phyloP scores from a whole-genome alignment of 2,113 vertebrate genomes.

The Cyanoderma ruficeps region DNA sequence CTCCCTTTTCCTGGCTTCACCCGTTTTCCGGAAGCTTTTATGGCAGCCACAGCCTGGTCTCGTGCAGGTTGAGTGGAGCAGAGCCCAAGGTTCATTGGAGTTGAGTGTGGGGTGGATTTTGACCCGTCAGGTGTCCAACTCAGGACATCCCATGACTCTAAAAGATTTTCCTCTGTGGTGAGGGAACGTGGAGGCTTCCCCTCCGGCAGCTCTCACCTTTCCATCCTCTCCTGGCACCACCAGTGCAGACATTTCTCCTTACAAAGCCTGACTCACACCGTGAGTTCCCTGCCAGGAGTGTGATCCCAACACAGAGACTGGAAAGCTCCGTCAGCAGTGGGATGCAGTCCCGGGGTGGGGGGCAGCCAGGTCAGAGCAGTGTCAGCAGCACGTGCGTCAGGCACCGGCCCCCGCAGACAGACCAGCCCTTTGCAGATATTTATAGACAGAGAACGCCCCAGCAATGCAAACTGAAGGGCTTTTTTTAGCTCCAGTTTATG shows the following conservation, averaged over 20 bases:
- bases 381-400: neutral
- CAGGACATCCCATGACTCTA: neutral
- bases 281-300: neutral
- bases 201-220: neutral
- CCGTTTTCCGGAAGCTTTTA: neutral
- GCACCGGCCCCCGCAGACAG: rapidly evolving
- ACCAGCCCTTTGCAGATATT: neutral
- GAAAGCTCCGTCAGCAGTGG: neutral
- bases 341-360: rapidly evolving
- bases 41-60: neutral
- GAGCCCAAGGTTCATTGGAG: rapidly evolving
- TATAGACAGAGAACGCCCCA: neutral
- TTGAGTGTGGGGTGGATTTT: neutral
- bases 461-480: neutral
- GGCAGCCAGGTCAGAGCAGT: neutral
- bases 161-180: neutral
- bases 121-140: neutral
- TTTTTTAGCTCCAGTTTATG: neutral
- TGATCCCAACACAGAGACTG: rapidly evolving
- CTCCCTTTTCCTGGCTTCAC: neutral
- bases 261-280: neutral
- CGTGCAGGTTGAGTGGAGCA: rapidly evolving
- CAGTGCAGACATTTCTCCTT: neutral
- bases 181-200: neutral
- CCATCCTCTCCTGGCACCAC: neutral